Base-by-base conservation (phyloP, 53 echinoderm and acorn worm species). In the Mesocentrotus franciscanus region DNA sequence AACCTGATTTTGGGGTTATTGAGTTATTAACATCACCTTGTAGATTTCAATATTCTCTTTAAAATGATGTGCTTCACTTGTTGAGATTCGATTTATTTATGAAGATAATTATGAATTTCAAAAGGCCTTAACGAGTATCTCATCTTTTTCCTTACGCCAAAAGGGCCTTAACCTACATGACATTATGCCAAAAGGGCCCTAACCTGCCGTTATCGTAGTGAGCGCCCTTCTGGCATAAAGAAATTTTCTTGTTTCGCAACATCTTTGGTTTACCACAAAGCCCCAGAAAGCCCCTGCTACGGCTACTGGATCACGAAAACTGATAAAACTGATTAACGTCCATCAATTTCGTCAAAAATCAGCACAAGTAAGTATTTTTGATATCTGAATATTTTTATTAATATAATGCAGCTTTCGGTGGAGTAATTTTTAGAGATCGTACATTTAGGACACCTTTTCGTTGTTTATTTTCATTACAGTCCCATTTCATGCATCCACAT, bases 91-190 rank as follows among this genome's bases (percentile, higher is more conserved):
- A n/a, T n/a, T n/a, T n/a, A n/a, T n/a, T n/a, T n/a, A n/a, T n/a
- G n/a, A n/a, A n/a, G n/a, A n/a, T n/a, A n/a, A n/a, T 76, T 76
- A 76, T 76, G 78, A 76, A 76, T 76, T 76, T 18, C 78, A 76
- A 76, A 76, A 76, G 33, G 78, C 78, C 78, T 7, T 76, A 76
- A 76, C 33, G 78, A 1, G 78, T 4, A 76, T 29, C 78, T 18
- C 78, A 10, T 11, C 17, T 76, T 76, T 76, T 76, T 76, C 78
- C 27, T 76, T 76, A 76, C n/a, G 78, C 78, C 78, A 76, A 18
- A 76, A 76, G 78, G 78, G 24, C 78, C 78, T 76, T 76, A 76
- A 76, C 78, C 11, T 76, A 18, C 24, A 33, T 9, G 78, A 9
- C n/a, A 33, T 76, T 76, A 76, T 76, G 78, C 78, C 78, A 76